These are phyloP conservation scores for Deroplatys truncata DNA, from an alignment of 2,888 invertebrate genomes.

Conservation along the genomic window DNA sequence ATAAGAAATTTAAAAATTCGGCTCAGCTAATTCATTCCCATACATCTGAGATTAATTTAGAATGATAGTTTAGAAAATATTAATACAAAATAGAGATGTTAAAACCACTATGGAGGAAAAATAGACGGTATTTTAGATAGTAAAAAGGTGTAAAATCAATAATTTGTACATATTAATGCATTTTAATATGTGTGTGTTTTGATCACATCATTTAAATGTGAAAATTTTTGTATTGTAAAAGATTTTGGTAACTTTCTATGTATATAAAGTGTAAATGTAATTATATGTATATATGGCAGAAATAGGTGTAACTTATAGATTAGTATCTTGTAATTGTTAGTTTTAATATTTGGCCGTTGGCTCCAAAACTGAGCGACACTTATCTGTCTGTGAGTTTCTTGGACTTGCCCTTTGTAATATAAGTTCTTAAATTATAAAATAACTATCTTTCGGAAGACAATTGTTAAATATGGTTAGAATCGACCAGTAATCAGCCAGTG, in stretches of 20 bases:
- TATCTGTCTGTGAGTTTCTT: too few relatives aligned
- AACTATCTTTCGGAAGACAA: too few relatives aligned
- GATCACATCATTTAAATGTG: not conserved
- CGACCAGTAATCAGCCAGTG: too few relatives aligned
- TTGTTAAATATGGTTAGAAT: too few relatives aligned
- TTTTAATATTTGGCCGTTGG: not conserved
- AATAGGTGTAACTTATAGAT: not conserved
- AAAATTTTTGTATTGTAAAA: not conserved
- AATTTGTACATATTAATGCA: not conserved
- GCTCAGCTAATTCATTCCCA: too few relatives aligned
- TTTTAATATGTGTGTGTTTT: not conserved
- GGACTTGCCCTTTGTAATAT: too few relatives aligned
- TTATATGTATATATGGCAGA: not conserved
- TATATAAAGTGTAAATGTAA: not conserved
- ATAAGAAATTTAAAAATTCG: too few relatives aligned
- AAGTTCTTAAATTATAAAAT: too few relatives aligned
- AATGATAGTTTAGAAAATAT: too few relatives aligned
- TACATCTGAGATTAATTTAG: too few relatives aligned
- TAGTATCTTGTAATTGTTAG: not conserved
- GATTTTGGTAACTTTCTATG: not conserved
- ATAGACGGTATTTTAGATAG: not conserved
- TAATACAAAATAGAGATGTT: too few relatives aligned
- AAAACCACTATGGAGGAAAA: not conserved
- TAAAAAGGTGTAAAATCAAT: not conserved
- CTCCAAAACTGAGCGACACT: too few relatives aligned